Evolutionary conservation across 2,113 vertebrate species (phyloP).

Genomic region (Corythaixoides concolor): DNA sequence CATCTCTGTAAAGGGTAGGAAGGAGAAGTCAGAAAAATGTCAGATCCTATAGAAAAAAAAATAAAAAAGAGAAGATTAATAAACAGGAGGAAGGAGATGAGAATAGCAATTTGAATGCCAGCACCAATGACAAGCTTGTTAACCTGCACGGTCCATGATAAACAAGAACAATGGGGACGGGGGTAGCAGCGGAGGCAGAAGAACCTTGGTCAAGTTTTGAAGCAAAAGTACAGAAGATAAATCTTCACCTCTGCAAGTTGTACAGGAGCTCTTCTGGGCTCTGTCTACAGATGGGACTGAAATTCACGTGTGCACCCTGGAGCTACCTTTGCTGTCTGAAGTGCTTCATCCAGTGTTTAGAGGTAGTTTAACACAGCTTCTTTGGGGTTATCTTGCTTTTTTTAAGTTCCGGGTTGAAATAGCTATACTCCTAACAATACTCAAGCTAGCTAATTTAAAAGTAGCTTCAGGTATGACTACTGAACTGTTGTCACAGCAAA

Average conservation of each 20-base stretch:
- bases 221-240: not conserved
- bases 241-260: not conserved
- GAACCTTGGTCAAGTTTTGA: not conserved
- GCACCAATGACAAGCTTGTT: not conserved
- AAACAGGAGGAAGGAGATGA: not conserved
- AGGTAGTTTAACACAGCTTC: not conserved
- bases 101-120: constrained; percentile 37
- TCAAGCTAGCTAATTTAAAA: not conserved
- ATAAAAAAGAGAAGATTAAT: not conserved
- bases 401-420: not conserved
- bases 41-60: not conserved
- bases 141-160: not conserved
- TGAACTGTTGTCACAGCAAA: not conserved
- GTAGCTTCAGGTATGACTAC: not conserved
- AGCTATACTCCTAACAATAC: not conserved
- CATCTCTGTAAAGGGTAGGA: not conserved
- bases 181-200: not conserved
- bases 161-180: not conserved
- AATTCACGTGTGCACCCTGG: not conserved
- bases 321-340: not conserved
- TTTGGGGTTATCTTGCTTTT: not conserved
- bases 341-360: not conserved
- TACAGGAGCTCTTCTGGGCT: not conserved
- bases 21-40: constrained; percentile 27
- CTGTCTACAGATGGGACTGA: not conserved